phyloP scores from a whole-genome alignment of 2,113 vertebrate species.

The Bos javanicus region DNA sequence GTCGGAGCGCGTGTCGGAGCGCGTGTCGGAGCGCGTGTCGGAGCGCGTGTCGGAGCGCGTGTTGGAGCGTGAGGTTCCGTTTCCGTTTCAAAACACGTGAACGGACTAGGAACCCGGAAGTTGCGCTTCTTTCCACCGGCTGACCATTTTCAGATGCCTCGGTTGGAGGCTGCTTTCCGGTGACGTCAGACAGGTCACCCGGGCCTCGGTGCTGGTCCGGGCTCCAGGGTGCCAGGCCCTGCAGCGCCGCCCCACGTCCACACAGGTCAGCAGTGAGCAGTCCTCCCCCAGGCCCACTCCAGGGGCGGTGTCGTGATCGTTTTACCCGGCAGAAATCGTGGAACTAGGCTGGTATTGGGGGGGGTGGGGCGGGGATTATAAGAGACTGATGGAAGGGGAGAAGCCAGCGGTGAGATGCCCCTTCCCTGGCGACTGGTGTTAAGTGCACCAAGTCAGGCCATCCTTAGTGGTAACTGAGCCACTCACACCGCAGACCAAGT shows the following conservation, averaged over 20 bases:
- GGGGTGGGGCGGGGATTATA: background rate
- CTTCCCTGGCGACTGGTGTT: background rate
- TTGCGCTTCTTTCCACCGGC: background rate
- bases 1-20: no score
- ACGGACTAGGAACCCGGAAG: background rate
- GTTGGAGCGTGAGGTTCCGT: no score
- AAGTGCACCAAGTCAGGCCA: slow-evolving; percentile 29
- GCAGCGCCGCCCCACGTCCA: background rate
- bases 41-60: no score
- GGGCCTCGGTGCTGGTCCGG: background rate
- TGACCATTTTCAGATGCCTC: no score
- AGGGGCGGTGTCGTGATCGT: background rate
- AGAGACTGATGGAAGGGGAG: slow-evolving; percentile 50
- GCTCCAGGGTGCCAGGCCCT: background rate
- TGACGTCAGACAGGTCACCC: background rate
- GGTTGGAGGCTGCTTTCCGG: no score
- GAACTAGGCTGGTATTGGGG: background rate
- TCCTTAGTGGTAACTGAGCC: background rate
- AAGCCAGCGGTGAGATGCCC: background rate
- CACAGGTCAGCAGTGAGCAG: background rate
- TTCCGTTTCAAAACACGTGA: background rate
- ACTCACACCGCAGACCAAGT: background rate
- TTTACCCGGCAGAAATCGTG: background rate
- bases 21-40: rapidly evolving
- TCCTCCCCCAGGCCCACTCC: background rate